Conservation (phyloP, 1,140 invertebrate genomes). For the Cydia pomonella region DNA sequence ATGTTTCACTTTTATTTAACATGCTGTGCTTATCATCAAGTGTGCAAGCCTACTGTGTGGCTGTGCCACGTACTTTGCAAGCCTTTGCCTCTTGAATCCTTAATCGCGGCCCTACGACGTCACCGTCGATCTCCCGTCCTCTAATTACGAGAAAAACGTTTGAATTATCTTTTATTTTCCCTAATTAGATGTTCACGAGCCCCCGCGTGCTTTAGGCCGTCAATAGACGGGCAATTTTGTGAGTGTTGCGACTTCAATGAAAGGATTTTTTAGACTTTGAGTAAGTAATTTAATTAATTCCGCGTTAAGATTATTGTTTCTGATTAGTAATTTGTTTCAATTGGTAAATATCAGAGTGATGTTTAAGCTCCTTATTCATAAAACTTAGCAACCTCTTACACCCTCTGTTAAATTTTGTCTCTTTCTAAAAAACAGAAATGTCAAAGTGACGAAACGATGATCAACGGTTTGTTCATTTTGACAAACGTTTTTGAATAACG, state of each 20-base stretch:
- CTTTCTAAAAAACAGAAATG: no score
- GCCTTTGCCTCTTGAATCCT: slow-evolving; percentile 57
- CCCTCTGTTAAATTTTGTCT: no score
- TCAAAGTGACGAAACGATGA: no score
- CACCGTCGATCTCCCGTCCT: slow-evolving; percentile 30
- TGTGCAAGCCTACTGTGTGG: background rate
- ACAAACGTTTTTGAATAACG: no score
- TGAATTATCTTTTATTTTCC: slow-evolving; percentile 37
- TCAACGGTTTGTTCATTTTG: no score
- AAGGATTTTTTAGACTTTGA: slow-evolving; percentile 15
- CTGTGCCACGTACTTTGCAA: slow-evolving; percentile 1
- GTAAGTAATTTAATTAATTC: slow-evolving; percentile 20
- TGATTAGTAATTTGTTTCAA: background rate
- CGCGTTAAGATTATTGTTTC: background rate
- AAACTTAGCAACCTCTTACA: no score
- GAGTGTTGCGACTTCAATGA: slow-evolving; percentile 21
- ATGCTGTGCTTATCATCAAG: no score
- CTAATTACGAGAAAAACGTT: slow-evolving; percentile 33
- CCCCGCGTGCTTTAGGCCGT: slow-evolving; percentile 7
- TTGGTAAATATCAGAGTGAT: background rate
- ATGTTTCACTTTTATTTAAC: no score
- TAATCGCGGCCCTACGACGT: slow-evolving; percentile 49
- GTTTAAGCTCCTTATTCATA: background rate
- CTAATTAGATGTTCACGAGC: slow-evolving; percentile 51
- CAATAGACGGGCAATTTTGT: slow-evolving; percentile 25